Evolutionary conservation across 1,140 invertebrate species (phyloP).

Genomic region (Carposina sasakii): DNA sequence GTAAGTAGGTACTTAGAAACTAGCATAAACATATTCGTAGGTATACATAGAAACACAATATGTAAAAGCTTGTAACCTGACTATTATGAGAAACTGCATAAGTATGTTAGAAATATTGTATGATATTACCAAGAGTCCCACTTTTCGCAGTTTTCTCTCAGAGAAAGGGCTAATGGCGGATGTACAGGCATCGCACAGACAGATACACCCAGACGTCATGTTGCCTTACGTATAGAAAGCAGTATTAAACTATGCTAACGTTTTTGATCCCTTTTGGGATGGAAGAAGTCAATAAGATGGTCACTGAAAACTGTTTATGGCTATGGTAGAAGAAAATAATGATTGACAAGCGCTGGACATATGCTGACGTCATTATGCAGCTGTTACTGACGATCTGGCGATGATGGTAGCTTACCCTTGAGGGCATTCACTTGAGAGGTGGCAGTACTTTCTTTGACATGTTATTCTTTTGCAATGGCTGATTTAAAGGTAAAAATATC

Average conservation of each 20-base stretch:
- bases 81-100: background rate
- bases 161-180: background rate
- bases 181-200: background rate
- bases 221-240: background rate
- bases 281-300: too few relatives aligned
- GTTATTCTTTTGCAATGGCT: too few relatives aligned
- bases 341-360: too few relatives aligned
- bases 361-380: too few relatives aligned
- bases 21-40: background rate
- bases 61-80: background rate
- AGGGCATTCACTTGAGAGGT: too few relatives aligned
- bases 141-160: constrained; percentile 3
- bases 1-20: background rate
- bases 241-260: background rate
- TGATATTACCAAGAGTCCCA: background rate
- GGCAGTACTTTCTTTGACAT: too few relatives aligned
- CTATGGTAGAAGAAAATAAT: too few relatives aligned
- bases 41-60: background rate
- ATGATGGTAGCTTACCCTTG: too few relatives aligned
- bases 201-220: background rate
- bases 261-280: background rate
- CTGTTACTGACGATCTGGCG: too few relatives aligned
- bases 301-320: too few relatives aligned
- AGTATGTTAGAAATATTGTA: background rate
- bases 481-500: too few relatives aligned